Evolutionary conservation across 2,888 invertebrate species (phyloP).

Genomic region (Parascotia fuliginaria): DNA sequence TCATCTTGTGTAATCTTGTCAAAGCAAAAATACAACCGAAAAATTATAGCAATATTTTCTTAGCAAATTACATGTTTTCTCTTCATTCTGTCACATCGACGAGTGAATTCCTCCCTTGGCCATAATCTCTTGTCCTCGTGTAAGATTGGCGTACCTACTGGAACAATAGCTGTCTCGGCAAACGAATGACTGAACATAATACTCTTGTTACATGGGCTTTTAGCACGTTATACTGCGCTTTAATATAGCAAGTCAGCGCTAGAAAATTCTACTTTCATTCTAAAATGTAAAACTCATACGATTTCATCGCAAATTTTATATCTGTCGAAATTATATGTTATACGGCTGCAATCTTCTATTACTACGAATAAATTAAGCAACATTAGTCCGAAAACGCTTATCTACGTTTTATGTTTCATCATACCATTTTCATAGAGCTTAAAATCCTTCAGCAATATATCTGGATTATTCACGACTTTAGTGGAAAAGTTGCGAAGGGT

Average conservation of each 20-base stretch:
- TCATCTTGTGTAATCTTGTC: background rate
- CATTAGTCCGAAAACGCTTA: constrained; percentile 18
- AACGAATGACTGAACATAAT: constrained; percentile 49
- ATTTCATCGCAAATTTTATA: constrained; percentile 42
- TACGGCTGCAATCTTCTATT: constrained; percentile 16
- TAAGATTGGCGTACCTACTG: constrained; percentile 46
- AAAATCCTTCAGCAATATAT: constrained; percentile 36
- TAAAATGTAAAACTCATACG: constrained; percentile 33
- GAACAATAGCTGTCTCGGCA: constrained; percentile 48
- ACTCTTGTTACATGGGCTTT: constrained; percentile 50
- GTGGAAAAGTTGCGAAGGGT: constrained; percentile 28
- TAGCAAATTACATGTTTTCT: constrained; percentile 9
- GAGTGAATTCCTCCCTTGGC: constrained; percentile 26
- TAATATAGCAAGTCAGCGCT: constrained; percentile 37
- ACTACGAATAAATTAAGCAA: constrained; percentile 22
- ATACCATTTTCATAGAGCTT: constrained; percentile 31
- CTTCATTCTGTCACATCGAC: constrained; percentile 19
- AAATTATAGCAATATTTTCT: background rate
- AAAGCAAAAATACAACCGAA: background rate
- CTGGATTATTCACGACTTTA: constrained; percentile 39
- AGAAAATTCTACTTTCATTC: constrained; percentile 36
- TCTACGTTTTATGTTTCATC: constrained; percentile 32
- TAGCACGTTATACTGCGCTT: constrained; percentile 44
- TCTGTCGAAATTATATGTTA: constrained; percentile 31
- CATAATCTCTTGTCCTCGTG: constrained; percentile 39